Conservation (phyloP, 53 echinoderm and acorn worm genomes). For the Antedon mediterranea region DNA sequence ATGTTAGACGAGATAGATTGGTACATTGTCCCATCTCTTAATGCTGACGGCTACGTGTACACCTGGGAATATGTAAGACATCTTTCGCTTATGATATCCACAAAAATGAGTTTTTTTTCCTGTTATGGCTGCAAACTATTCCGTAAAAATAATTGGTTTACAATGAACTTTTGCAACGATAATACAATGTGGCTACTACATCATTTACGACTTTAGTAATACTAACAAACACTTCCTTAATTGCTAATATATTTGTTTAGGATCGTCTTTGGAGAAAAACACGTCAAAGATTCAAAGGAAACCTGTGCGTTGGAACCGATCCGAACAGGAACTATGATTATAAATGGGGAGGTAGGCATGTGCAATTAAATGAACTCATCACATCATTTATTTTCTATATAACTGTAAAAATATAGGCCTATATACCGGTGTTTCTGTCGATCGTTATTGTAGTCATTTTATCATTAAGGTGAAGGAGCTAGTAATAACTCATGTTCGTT, state of each 20-base stretch:
- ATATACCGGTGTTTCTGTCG: no score
- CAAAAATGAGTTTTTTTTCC: no score
- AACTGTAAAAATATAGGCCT: no score
- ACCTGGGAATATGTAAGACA: slow-evolving; percentile 28
- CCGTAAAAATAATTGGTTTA: no score
- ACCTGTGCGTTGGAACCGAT: slow-evolving; percentile 46
- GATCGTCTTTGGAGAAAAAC: slow-evolving; percentile 77
- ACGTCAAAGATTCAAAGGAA: slow-evolving; percentile 21
- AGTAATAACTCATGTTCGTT: neutral
- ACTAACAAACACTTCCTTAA: neutral
- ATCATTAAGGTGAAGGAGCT: slow-evolving; percentile 33
- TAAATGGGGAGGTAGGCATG: slow-evolving; percentile 52
- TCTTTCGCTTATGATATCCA: neutral
- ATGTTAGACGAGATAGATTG: slow-evolving; percentile 53
- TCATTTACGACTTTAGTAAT: neutral
- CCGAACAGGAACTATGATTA: slow-evolving; percentile 71
- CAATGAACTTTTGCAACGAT: no score
- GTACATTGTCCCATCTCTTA: slow-evolving; percentile 70
- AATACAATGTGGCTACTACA: no score
- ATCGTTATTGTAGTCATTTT: neutral
- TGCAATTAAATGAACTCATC: neutral
- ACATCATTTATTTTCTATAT: no score
- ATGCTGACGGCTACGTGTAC: slow-evolving; percentile 64
- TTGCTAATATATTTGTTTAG: slow-evolving; percentile 8
- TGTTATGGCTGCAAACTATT: no score